phyloP scores from a whole-genome alignment of 2,113 vertebrate genomes.

The Sander vitreus region DNA sequence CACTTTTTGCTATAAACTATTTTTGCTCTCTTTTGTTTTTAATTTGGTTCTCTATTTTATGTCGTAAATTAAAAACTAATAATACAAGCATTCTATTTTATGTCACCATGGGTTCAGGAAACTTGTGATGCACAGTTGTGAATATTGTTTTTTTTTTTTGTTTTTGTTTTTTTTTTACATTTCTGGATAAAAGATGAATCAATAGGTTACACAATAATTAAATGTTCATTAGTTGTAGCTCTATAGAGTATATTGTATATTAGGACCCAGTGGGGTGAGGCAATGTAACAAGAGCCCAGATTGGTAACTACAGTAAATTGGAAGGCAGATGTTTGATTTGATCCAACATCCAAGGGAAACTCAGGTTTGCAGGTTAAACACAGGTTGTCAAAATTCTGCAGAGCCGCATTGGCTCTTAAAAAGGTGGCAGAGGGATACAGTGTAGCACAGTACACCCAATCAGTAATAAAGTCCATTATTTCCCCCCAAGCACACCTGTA shows the following conservation, averaged over 20 bases:
- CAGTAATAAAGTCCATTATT: conserved; percentile 76
- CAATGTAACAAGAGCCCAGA: conserved; percentile 32
- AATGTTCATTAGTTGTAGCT: not conserved
- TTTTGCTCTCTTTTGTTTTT: not conserved
- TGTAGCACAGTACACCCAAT: conserved; percentile 65
- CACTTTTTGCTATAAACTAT: not conserved
- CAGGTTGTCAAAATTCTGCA: conserved; percentile 73
- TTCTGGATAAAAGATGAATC: not conserved
- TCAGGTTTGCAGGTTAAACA: conserved; percentile 70
- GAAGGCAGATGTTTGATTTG: conserved; percentile 33
- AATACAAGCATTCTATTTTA: not conserved
- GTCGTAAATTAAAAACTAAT: no score
- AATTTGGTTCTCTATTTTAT: not conserved
- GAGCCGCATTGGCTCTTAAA: conserved; percentile 59
- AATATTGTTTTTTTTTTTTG: not conserved
- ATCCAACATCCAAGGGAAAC: conserved; percentile 54
- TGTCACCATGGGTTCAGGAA: not conserved
- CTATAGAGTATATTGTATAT: not conserved
- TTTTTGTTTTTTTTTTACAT: not conserved
- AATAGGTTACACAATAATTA: not conserved
- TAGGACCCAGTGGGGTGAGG: not conserved
- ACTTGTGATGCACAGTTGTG: not conserved
- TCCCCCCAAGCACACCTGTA: conserved; percentile 74
- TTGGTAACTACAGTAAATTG: conserved; percentile 34
- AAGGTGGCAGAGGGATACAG: conserved; percentile 66